Evolutionary conservation across 2,888 invertebrate genomes (phyloP).

Genomic region (Agriopis aurantiaria): DNA sequence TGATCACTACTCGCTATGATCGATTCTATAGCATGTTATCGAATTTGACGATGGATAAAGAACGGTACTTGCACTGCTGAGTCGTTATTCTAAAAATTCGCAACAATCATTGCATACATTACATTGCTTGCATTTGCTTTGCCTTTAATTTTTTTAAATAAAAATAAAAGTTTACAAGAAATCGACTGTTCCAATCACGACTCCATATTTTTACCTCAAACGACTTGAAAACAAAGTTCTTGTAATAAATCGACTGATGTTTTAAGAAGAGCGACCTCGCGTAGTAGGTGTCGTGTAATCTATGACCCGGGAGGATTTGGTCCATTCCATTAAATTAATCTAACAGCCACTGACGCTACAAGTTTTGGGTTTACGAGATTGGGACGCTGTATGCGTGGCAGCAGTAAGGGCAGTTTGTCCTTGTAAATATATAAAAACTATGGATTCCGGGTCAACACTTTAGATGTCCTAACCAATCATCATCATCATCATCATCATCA

Average conservation of each 20-base stretch:
- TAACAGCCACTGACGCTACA: conserved; percentile 21
- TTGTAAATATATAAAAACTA: too few species aligned
- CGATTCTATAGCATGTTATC: too few species aligned
- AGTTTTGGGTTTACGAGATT: conserved; percentile 14
- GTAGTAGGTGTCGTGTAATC: not conserved
- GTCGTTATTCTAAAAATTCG: too few species aligned
- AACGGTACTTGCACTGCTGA: too few species aligned
- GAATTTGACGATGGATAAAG: too few species aligned
- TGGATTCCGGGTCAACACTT: too few species aligned
- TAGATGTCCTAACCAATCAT: too few species aligned
- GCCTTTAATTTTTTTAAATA: too few species aligned
- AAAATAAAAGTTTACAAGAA: not conserved
- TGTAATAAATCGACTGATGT: conserved; percentile 28
- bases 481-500: too few species aligned
- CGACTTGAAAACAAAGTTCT: conserved; percentile 17
- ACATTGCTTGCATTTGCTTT: too few species aligned
- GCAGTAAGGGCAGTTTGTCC: conserved; percentile 10
- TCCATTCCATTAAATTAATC: conserved; percentile 35
- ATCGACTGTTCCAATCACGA: not conserved
- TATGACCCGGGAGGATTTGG: conserved; percentile 19
- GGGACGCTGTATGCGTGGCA: not conserved
- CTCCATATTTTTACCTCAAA: conserved; percentile 16
- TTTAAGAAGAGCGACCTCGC: conserved; percentile 14
- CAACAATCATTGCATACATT: too few species aligned
- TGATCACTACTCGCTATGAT: too few species aligned